Conservation (phyloP, 2,113 vertebrate species). For the Paraplagusia blochii region DNA sequence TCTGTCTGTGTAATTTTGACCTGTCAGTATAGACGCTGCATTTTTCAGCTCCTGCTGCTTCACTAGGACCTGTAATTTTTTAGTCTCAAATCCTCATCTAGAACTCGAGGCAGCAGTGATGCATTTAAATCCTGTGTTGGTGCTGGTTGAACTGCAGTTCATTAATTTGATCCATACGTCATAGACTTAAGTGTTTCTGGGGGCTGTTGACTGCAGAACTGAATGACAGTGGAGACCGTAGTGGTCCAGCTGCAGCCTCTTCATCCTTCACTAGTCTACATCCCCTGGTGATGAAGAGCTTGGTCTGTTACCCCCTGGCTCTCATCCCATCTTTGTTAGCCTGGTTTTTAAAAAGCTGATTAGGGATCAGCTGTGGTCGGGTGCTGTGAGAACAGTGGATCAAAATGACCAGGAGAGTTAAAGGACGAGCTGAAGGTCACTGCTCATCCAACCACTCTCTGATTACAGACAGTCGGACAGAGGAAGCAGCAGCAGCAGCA, state of each 20-base stretch:
- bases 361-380: constrained; percentile 56
- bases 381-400: constrained; percentile 32
- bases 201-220: neutral
- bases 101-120: constrained; percentile 31
- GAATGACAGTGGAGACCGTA: neutral
- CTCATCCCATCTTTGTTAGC: constrained; percentile 66
- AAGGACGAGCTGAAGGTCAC: constrained; percentile 39
- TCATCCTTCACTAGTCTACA: neutral
- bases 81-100: constrained; percentile 49
- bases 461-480: too few species aligned
- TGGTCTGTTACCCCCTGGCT: constrained; percentile 40
- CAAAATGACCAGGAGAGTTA: too few species aligned
- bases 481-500: too few species aligned
- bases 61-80: constrained; percentile 30
- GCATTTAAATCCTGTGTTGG: neutral
- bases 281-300: constrained; percentile 49
- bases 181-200: neutral
- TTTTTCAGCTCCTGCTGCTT: constrained; percentile 40
- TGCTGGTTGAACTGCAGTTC: neutral
- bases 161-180: neutral
- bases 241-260: neutral
- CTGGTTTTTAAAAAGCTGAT: constrained; percentile 65
- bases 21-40: neutral
- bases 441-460: neutral
- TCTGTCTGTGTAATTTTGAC: too few species aligned